A percentile compares a stretch with the other conserved stretches of the same genome.
These are phyloP conservation scores for Catocala fraxini DNA, from an alignment of 2,888 invertebrate genomes.

Conservation along the genomic window DNA sequence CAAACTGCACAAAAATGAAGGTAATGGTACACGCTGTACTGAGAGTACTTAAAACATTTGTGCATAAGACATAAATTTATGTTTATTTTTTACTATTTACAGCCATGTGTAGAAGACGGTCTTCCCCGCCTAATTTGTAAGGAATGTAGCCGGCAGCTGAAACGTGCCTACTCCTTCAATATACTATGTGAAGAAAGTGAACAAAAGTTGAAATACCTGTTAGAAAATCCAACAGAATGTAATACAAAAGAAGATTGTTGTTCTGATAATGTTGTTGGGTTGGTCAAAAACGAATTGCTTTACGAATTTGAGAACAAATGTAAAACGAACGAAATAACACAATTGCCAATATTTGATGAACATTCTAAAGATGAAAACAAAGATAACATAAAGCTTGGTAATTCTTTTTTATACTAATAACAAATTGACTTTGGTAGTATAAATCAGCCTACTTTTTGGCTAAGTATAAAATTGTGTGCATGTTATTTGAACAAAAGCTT, in stretches of 20 bases:
- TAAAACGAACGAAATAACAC: constrained; percentile 17
- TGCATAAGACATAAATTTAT: background rate
- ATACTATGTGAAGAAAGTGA: constrained; percentile 75
- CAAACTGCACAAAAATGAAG: constrained; percentile 74
- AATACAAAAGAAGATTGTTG: constrained; percentile 19
- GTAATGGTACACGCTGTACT: constrained; percentile 47
- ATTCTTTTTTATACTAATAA: constrained; percentile 7
- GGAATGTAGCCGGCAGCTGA: constrained; percentile 74
- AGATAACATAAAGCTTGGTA: constrained; percentile 63
- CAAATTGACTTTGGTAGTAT: too few species aligned
- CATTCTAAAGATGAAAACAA: constrained; percentile 47
- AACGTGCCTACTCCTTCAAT: constrained; percentile 72
- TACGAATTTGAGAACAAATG: constrained; percentile 18
- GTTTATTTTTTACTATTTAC: constrained; percentile 33
- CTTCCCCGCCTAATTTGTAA: constrained; percentile 78
- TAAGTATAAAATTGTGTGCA: too few species aligned
- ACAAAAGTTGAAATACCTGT: constrained; percentile 57
- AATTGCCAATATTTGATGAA: constrained; percentile 37
- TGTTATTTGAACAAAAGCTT: background rate
- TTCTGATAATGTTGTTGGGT: constrained; percentile 3
- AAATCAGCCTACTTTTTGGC: too few species aligned
- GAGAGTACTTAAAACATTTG: background rate
- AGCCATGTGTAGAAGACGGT: constrained; percentile 73
- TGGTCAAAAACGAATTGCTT: constrained; percentile 39
- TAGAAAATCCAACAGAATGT: constrained; percentile 42